Evolutionary conservation across 2,888 invertebrate genomes (phyloP).

Genomic region (Xanthia togata): DNA sequence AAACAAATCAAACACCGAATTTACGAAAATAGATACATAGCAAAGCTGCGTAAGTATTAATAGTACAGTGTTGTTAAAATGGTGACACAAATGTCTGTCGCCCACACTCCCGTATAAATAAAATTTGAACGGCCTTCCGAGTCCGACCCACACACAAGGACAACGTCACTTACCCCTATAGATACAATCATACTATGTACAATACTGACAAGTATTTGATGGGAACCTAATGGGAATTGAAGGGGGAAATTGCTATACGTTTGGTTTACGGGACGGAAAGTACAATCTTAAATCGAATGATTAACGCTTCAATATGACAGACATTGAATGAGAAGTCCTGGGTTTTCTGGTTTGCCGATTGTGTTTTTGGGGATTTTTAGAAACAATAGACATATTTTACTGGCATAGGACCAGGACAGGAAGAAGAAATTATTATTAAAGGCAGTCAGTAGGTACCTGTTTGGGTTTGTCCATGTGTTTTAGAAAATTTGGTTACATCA

Average conservation of each 20-base stretch:
- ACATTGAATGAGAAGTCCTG: background rate
- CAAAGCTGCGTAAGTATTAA: slow-evolving; percentile 12
- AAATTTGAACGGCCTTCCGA: slow-evolving; percentile 42
- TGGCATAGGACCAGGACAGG: background rate
- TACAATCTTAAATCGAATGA: slow-evolving; percentile 36
- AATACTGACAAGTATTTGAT: slow-evolving; percentile 49
- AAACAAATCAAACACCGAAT: background rate
- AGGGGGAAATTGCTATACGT: slow-evolving; percentile 45
- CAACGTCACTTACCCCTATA: background rate
- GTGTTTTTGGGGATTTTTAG: background rate
- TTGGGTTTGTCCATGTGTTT: background rate
- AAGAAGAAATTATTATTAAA: background rate
- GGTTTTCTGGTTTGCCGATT: background rate
- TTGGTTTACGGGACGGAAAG: slow-evolving; percentile 32
- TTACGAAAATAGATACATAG: background rate
- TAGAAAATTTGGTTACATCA: no score
- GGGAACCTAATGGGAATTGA: slow-evolving; percentile 41
- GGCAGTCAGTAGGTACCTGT: background rate
- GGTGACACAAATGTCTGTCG: slow-evolving; percentile 17
- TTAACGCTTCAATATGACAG: slow-evolving; percentile 8
- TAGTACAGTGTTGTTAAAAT: slow-evolving; percentile 14
- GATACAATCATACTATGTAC: slow-evolving; percentile 6
- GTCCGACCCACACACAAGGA: slow-evolving; percentile 30
- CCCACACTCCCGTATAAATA: slow-evolving; percentile 42
- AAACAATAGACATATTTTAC: background rate